Conservation (phyloP, 2,113 vertebrate species). For the Patagioenas fasciata region DNA sequence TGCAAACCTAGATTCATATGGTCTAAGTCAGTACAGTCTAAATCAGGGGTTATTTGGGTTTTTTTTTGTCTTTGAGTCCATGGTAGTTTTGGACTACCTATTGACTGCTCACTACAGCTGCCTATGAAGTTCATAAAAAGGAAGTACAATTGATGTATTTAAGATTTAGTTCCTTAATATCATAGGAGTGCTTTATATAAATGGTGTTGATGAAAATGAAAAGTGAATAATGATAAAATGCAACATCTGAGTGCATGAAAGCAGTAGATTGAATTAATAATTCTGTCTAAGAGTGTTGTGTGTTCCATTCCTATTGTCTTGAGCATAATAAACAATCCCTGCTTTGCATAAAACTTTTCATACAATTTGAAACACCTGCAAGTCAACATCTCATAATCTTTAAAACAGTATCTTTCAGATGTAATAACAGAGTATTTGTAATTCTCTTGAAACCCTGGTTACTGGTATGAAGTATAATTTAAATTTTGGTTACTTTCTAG, state of each 20-base stretch:
- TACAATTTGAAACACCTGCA: not conserved
- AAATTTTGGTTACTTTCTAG: not conserved
- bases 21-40: not conserved
- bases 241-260: not conserved
- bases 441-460: not conserved
- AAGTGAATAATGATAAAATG: not conserved
- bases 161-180: not conserved
- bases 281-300: not conserved
- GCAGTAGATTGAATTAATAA: not conserved
- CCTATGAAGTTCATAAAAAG: not conserved
- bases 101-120: not conserved
- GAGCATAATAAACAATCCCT: not conserved
- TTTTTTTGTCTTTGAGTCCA: not conserved
- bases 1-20: not conserved
- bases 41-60: accelerated
- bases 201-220: not conserved
- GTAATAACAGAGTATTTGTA: not conserved
- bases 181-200: not conserved
- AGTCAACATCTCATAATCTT: not conserved
- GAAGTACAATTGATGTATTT: not conserved
- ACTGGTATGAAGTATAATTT: not conserved
- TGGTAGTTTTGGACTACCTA: not conserved
- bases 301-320: not conserved
- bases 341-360: not conserved
- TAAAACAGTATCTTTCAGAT: not conserved